Percentiles rank a stretch among this genome's conserved stretches.
Evolutionary conservation across 1,140 invertebrate genomes (phyloP).

Genomic region (Caenorhabditis tropicalis): DNA sequence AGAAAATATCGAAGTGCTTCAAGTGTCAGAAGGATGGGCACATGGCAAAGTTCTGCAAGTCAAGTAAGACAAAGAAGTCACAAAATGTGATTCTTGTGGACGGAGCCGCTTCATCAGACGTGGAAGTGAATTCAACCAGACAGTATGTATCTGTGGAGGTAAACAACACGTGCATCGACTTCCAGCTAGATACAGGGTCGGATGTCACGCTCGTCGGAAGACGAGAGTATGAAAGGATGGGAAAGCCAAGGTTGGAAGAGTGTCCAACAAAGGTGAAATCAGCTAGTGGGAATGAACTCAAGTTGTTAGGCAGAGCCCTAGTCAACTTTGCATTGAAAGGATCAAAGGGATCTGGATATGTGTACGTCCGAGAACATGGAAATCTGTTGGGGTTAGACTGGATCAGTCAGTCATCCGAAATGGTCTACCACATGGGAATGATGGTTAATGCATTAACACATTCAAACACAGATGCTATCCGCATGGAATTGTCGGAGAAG

Average conservation of each 20-base stretch:
- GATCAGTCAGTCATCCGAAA: not conserved
- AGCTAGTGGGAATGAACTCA: not conserved
- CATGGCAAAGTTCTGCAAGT: not conserved
- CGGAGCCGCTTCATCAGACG: not conserved
- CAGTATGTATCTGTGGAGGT: not conserved
- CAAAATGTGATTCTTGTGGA: not conserved
- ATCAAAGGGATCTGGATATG: not conserved
- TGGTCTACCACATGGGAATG: not conserved
- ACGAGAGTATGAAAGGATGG: not conserved
- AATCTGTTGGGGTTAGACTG: constrained; percentile 21
- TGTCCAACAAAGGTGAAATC: not conserved
- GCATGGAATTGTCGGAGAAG: not conserved
- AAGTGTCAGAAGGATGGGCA: not conserved
- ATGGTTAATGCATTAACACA: not conserved
- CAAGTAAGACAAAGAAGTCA: not conserved
- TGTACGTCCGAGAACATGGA: constrained; percentile 15
- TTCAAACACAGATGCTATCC: not conserved
- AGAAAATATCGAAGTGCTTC: not conserved
- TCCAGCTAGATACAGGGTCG: not conserved
- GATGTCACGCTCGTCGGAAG: not conserved
- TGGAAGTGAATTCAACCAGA: not conserved
- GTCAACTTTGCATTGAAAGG: not conserved
- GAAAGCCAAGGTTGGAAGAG: not conserved
- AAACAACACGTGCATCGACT: not conserved
- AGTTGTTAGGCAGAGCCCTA: not conserved